Evolutionary conservation across 2,888 invertebrate genomes (phyloP), one percentile per base, ranked within the genome.

Genomic region (Chalcosyrphus nemorum): DNA sequence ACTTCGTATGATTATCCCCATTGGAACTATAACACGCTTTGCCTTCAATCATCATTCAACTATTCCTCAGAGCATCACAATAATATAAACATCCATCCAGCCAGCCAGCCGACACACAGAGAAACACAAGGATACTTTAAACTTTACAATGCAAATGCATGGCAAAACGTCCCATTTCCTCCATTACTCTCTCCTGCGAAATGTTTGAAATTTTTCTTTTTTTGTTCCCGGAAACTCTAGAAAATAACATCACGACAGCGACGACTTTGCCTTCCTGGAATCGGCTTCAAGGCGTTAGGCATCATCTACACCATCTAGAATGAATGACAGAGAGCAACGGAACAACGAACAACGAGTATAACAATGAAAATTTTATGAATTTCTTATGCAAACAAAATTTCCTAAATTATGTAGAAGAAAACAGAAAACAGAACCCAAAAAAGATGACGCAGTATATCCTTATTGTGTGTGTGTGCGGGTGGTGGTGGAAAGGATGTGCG

Each of bases 371-470:
- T 71, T 81, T 65, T 81, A 81, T 76, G 65, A 71, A 81, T 71
- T 71, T 65, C 76, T 65, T 71, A 71, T 71, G 81, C 65, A 66
- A 81, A 76, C 68, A 70, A 50, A 57, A 70, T 70, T 65, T 57
- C 52, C 43, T 70, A 63, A 76, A 81, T 75, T 70, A 76, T 81
- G 21, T 32, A 78, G 1, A 71, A 63, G 63, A 15, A 24, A 35
- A 52, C 21, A 56, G 41, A 13, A 66, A 6, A n/a, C n/a, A n/a
- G n/a, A n/a, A n/a, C 15, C 50, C 41, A 15, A 6, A 50, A 71
- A 57, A 52, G 45, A 70, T 61, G 61, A 61, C 59, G 52, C 52
- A 43, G 29, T 32, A 68, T 59, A 76, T 52, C 52, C 29, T 27
- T 45, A 27, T 27, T 50, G 45, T 52, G n/a, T 54, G 15, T 38